phyloP scores from a whole-genome alignment of 2,797 vertebrate species.

The Myioborus melanocephalus region DNA sequence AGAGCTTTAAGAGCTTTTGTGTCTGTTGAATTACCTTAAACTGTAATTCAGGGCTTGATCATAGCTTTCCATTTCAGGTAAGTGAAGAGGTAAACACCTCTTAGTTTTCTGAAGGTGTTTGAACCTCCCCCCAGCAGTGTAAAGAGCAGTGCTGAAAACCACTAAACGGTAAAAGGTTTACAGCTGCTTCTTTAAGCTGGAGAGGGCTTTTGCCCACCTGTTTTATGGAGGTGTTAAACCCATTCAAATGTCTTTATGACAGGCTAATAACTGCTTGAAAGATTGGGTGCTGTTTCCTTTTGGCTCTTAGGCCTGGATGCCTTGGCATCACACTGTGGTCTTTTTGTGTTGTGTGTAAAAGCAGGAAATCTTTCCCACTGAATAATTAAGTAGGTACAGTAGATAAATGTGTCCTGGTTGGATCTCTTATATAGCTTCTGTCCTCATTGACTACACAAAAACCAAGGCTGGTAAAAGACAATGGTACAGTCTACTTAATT shows the following conservation, averaged over 20 bases:
- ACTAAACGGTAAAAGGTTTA: not conserved
- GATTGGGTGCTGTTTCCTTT: not conserved
- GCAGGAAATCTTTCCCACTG: not conserved
- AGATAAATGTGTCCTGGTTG: not conserved
- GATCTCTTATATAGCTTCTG: not conserved
- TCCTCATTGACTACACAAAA: not conserved
- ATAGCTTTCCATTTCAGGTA: not conserved
- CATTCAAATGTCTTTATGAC: not conserved
- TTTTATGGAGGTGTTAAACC: not conserved
- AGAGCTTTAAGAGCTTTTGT: not conserved
- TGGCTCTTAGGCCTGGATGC: not conserved
- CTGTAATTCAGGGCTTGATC: not conserved
- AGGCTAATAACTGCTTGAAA: not conserved
- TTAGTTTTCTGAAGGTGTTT: not conserved
- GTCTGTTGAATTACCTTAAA: not conserved
- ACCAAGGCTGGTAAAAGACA: not conserved
- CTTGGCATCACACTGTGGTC: not conserved
- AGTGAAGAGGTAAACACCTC: not conserved
- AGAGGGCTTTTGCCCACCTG: not conserved
- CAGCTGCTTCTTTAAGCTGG: not conserved
- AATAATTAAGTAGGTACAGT: not conserved
- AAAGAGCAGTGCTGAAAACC: not conserved
- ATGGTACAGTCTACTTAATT: not conserved
- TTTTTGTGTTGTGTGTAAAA: not conserved
- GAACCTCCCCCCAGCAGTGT: not conserved